A percentile compares a stretch with the other conserved stretches of the same genome.
Conservation (phyloP, 2,113 vertebrate genomes). For the Calyptomena viridis region DNA sequence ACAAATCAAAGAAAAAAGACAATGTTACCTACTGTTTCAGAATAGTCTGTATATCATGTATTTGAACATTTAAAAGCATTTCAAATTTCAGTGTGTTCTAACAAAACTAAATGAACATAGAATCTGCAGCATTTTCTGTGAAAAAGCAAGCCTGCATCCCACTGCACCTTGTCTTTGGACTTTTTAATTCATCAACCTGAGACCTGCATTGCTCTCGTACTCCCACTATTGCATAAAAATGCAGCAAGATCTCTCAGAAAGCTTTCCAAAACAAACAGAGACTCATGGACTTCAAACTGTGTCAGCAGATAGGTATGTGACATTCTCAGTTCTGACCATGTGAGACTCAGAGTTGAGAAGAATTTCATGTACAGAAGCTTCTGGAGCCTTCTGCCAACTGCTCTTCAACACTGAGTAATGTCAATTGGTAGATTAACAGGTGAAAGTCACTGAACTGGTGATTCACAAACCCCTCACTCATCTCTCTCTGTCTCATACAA, state of each 20-base stretch:
- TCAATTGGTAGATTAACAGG: accelerated
- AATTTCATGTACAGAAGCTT: neutral
- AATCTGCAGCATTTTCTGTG: too few species aligned
- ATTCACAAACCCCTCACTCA: neutral
- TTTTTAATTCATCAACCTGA: neutral
- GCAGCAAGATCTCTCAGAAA: neutral
- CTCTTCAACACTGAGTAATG: neutral
- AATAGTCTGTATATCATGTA: neutral
- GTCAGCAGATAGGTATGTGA: neutral
- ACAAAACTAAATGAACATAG: accelerated
- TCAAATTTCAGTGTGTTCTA: neutral
- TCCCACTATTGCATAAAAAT: neutral
- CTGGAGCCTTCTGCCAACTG: neutral
- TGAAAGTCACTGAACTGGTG: accelerated
- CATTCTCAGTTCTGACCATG: neutral
- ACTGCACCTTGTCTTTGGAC: neutral
- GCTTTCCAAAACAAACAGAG: neutral
- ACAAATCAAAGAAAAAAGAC: constrained; percentile 74
- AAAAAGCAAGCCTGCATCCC: neutral
- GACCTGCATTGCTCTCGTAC: neutral
- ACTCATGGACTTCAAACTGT: too few species aligned
- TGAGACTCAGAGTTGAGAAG: neutral
- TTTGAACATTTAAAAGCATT: neutral
- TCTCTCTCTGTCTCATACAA: neutral
- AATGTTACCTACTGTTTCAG: constrained; percentile 64